Evolutionary conservation across 2,113 vertebrate genomes (phyloP).

Genomic region (Toxotes chatareus): DNA sequence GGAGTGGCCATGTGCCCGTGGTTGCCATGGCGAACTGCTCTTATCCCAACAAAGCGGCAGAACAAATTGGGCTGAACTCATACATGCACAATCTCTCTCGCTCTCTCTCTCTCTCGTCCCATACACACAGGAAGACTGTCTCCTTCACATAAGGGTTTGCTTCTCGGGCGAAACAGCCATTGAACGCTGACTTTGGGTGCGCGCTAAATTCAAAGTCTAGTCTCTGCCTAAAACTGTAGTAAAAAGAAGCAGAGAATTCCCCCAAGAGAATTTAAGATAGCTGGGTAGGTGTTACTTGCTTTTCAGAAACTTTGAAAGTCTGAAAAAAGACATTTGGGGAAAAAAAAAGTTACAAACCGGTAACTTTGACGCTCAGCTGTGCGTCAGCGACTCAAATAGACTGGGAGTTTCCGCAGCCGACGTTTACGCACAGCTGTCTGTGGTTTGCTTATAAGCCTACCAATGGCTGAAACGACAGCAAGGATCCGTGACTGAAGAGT

Average conservation of each 20-base stretch:
- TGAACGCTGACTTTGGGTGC: slow-evolving; percentile 15
- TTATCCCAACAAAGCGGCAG: slow-evolving; percentile 68
- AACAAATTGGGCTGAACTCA: slow-evolving; percentile 52
- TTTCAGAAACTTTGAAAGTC: background rate
- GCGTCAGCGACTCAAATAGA: slow-evolving; percentile 57
- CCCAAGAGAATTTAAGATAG: background rate
- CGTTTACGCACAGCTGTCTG: slow-evolving; percentile 53
- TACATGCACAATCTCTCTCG: slow-evolving; percentile 19
- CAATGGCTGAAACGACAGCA: background rate
- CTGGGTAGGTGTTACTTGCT: background rate
- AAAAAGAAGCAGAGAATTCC: background rate
- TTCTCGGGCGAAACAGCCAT: slow-evolving; percentile 16
- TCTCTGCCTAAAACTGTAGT: background rate
- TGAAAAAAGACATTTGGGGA: background rate
- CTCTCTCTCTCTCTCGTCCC: slow-evolving; percentile 23
- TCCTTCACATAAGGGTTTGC: slow-evolving; percentile 24
- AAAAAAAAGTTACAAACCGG: background rate
- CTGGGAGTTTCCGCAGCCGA: slow-evolving; percentile 68
- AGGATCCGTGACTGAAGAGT: background rate
- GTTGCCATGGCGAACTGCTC: slow-evolving; percentile 74
- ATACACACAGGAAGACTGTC: background rate
- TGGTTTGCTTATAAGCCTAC: slow-evolving; percentile 8
- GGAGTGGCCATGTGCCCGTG: slow-evolving; percentile 56
- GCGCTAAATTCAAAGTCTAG: slow-evolving; percentile 76
- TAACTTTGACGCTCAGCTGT: slow-evolving; percentile 14